These are phyloP conservation scores for Torymus auratus DNA, from an alignment of 2,888 invertebrate species.

Conservation along the genomic window DNA sequence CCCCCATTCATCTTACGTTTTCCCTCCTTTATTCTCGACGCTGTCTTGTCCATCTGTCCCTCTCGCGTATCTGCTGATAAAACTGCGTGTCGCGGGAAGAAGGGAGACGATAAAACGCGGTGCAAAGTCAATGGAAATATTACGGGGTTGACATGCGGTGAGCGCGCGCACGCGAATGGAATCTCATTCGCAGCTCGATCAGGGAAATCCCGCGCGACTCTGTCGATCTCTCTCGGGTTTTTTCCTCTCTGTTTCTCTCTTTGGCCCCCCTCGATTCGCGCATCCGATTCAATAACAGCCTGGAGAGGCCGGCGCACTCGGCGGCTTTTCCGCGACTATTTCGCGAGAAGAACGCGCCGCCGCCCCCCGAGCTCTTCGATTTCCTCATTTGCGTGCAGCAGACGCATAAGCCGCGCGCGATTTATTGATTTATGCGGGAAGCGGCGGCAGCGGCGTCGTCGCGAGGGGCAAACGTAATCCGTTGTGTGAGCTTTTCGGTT, in stretches of 20 bases:
- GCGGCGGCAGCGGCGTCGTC: neutral
- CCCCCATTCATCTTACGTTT: neutral
- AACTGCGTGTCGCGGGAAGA: neutral
- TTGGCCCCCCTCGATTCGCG: neutral
- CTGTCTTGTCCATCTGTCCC: neutral
- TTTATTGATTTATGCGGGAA: slow-evolving; percentile 38
- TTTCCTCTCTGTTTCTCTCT: too few species aligned
- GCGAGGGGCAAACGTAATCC: neutral
- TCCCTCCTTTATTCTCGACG: neutral
- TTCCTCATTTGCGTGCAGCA: slow-evolving; percentile 20
- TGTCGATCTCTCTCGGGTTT: too few species aligned
- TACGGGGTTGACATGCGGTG: neutral
- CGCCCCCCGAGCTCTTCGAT: slow-evolving; percentile 3
- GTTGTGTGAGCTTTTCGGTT: neutral
- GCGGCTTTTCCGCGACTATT: slow-evolving; percentile 20
- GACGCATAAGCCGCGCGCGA: slow-evolving; percentile 14
- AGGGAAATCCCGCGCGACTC: neutral
- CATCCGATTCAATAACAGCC: slow-evolving; percentile 24
- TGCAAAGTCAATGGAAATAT: slow-evolving; percentile 2
- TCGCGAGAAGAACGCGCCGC: too few species aligned
- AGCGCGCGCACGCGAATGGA: neutral
- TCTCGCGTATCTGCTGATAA: neutral
- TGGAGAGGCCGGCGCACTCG: slow-evolving; percentile 4
- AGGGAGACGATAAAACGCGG: too few species aligned
- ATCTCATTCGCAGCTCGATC: neutral